Evolutionary conservation across 2,113 vertebrate species (phyloP).

Genomic region (Psephotus haematonotus): DNA sequence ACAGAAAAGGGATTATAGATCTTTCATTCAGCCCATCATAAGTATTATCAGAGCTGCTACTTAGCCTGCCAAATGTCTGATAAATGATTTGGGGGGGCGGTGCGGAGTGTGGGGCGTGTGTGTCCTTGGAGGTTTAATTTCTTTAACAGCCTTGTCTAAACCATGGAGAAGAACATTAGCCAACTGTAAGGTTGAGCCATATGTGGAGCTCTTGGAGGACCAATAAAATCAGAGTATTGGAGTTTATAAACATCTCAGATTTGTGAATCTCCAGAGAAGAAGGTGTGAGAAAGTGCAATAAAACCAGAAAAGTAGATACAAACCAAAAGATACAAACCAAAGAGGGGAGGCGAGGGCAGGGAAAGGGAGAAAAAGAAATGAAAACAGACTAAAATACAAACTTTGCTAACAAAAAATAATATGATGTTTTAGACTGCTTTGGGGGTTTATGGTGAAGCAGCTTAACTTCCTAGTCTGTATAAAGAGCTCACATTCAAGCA

Average conservation of each 20-base stretch:
- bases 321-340: background rate
- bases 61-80: conserved; percentile 19
- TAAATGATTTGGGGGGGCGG: background rate
- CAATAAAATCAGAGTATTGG: conserved; percentile 25
- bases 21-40: conserved; percentile 29
- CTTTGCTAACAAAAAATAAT: background rate
- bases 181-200: background rate
- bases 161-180: background rate
- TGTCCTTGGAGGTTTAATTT: background rate
- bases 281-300: background rate
- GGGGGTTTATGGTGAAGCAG: background rate
- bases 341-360: accelerated
- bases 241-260: conserved; percentile 5
- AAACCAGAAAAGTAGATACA: background rate
- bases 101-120: background rate
- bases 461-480: background rate
- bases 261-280: conserved; percentile 15
- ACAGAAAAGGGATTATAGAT: conserved; percentile 39
- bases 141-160: conserved; percentile 36
- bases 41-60: conserved; percentile 30
- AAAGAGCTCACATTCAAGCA: background rate
- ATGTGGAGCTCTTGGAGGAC: background rate
- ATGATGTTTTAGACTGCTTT: background rate
- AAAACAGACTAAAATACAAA: background rate
- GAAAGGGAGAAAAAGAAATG: background rate